Evolutionary conservation across 2,113 vertebrate species (phyloP), one percentile per base, ranked within the genome.

Genomic region (Bufo gargarizans): DNA sequence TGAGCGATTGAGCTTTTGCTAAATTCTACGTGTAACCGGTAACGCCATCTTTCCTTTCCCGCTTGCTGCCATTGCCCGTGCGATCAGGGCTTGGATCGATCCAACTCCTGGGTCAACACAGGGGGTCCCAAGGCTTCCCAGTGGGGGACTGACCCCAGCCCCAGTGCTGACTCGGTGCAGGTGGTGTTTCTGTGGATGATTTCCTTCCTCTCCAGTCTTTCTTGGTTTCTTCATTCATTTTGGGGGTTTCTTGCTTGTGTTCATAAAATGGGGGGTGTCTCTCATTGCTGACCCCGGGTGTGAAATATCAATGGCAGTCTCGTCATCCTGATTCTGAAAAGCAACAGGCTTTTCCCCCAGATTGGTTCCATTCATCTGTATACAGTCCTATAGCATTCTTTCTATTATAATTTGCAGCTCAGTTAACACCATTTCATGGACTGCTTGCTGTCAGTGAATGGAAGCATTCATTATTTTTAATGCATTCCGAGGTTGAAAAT

Each of bases 41-140:
- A 95, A 96, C 98, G 92, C 72, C 72, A 50, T 97, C 96, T 96
- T 96, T 97, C 95, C 96, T 96, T 95, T 96, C 95, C 93, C 94
- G 94, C 95, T 95, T 76, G 45, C 72, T 19, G 95, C 96, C 95
- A 94, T 94, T 95, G 94, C 12, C 95, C 94, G 92, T 95, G 91
- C 93, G 93, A 94, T 92, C 96, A 99, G 98, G 98, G 98, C 92
- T 97, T 99, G 97, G 98, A 99, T 94, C 98, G 98, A 96, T 99
- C 98, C 97, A 99, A 99, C 97, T 99, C 98, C 96, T 99, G 98
- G 98, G 98, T 99, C 95, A 97, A 99, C 97, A 97, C 98, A 95
- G 98, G 98, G 96, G 98, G 97, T 96, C 96, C 97, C 96, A 98
- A 98, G 96, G 96, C 97, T 93, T 95, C 96, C 95, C 97, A 98